phyloP scores from a whole-genome alignment of 1,140 invertebrate species.

The Rhizoglyphus robini region DNA sequence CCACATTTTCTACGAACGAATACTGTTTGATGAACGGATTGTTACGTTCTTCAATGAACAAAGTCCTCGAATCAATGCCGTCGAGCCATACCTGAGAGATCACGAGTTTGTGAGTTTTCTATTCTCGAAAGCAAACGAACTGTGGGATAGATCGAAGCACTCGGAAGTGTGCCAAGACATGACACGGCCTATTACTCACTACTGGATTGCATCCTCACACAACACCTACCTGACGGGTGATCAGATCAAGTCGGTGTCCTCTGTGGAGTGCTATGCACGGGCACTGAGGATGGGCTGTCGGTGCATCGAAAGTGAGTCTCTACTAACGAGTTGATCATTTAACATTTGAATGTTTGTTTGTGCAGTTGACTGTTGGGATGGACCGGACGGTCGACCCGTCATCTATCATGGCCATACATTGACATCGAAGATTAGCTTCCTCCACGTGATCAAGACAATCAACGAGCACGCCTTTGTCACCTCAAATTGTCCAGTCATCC shows the following conservation, averaged over 20 bases:
- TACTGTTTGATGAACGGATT: conserved; percentile 52
- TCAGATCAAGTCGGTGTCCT: conserved; percentile 91
- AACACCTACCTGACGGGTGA: conserved; percentile 97
- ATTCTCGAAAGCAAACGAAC: conserved; percentile 82
- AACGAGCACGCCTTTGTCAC: conserved; percentile 87
- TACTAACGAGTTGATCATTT: not conserved
- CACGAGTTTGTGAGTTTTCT: conserved; percentile 71
- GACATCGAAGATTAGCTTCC: conserved; percentile 88
- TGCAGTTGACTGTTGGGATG: conserved; percentile 87
- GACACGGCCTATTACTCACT: conserved; percentile 74
- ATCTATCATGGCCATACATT: conserved; percentile 96
- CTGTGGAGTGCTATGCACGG: conserved; percentile 87
- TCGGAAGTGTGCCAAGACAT: conserved; percentile 77
- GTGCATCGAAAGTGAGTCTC: conserved; percentile 62
- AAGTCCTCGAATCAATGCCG: not conserved
- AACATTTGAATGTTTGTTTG: conserved; percentile 11
- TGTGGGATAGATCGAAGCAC: conserved; percentile 59
- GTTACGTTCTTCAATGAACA: not conserved
- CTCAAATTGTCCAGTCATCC: conserved; percentile 89
- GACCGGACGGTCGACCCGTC: conserved; percentile 76
- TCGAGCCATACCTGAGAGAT: conserved; percentile 32
- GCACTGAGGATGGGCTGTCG: conserved; percentile 79
- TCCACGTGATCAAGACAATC: conserved; percentile 87
- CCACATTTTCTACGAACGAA: conserved; percentile 64
- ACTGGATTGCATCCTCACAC: conserved; percentile 95